Evolutionary conservation across 2,113 vertebrate genomes (phyloP).

Genomic region (Camelus bactrianus): DNA sequence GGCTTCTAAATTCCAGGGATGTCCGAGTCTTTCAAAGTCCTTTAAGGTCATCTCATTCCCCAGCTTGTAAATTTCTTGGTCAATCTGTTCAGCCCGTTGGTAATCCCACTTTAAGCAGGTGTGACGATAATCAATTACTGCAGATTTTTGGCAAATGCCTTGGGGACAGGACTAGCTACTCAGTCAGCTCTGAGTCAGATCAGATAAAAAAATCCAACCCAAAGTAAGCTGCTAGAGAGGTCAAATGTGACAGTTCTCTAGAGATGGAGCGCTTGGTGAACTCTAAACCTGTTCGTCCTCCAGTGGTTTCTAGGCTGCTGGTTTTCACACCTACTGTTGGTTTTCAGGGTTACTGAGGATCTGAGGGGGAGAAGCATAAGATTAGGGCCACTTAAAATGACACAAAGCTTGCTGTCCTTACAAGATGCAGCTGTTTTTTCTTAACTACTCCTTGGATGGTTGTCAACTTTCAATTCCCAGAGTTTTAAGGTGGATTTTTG

Average conservation of each 20-base stretch:
- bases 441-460: not conserved
- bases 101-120: not conserved
- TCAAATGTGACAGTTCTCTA: not conserved
- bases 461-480: not conserved
- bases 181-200: not conserved
- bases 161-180: not conserved
- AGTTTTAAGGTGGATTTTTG: not conserved
- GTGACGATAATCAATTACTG: not conserved
- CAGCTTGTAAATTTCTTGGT: not conserved
- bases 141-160: not conserved
- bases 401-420: not conserved
- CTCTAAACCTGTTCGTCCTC: not conserved
- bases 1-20: not conserved
- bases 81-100: not conserved
- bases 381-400: not conserved
- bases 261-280: not conserved
- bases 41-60: not conserved
- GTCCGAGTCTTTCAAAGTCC: not conserved
- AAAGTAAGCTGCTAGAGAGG: not conserved
- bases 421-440: not conserved
- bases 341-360: not conserved
- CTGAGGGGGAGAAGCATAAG: not conserved
- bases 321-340: not conserved
- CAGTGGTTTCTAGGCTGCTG: not conserved
- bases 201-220: not conserved